Base-by-base conservation (phyloP, 2,888 invertebrate genomes). In the Arctia plantaginis region DNA sequence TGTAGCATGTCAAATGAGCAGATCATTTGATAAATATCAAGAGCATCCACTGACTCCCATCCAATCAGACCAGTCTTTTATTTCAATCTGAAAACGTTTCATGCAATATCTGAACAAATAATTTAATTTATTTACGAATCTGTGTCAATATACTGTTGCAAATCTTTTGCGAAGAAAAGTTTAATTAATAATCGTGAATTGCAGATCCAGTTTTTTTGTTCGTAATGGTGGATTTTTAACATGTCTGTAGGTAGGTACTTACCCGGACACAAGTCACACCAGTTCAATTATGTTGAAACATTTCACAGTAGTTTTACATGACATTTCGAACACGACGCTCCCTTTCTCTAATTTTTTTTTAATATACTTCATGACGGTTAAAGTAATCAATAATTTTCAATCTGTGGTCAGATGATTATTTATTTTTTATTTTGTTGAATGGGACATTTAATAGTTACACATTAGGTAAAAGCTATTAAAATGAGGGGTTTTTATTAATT, bases 311-410 rank as follows among this genome's bases (percentile, higher is more conserved):
- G 71, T 66, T 59, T 41, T 69, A 59, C 67, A 74, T 81, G 75
- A 79, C 77, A 77, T 83, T 83, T 69, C 15, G 20, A 35, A 73
- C 72, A 66, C 64, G 70, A 72, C 73, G 69, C 73, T 81, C 71
- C 76, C 77, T 79, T 83, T 81, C 72, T 71, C 69, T 69, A 69
- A 39, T 74, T 73, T 33, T 55, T 67, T 80, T 80, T 70, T 30
- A 64, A 33, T 44, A 71, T 69, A 82, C 65, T 30, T 74, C 72
- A 47, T n/a, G 10, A 47, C 44, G n/a, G 68, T 66, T 70, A 71
- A 72, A 76, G 2, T n/a, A 44, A 71, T 62, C 47, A 41, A 47
- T 67, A 33, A 68, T 59, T 72, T 72, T 41, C 27, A 55, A 73
- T 68, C 35, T 51, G 68, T 67, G 27, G 39, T 39, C 72, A 35